Evolutionary conservation across 2,113 vertebrate species (phyloP), one percentile per base, ranked within the genome.

Genomic region (Poecile atricapillus): DNA sequence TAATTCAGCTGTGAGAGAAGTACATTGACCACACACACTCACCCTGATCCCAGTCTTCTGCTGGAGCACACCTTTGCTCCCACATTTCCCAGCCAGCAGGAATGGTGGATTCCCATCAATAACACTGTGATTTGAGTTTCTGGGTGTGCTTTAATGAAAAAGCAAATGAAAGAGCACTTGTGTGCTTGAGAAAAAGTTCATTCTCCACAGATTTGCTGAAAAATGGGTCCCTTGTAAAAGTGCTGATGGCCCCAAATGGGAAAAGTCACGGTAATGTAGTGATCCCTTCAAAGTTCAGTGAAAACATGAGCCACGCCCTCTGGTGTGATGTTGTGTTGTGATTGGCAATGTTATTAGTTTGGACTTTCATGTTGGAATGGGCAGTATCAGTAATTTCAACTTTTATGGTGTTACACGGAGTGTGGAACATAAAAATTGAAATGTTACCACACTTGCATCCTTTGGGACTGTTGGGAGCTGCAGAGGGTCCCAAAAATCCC

Each of bases 401-500:
- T 73, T 73, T 23, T 44, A 30, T 3, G 12, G 7, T 11, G 28
- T 46, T 55, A 20, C 2, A 30, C 47, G 28, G 30, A 33, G 12
- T 7, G 17, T 9, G 10, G 39, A 68, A 56, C 20, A 41, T 55
- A 59, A 91, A 87, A 49, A 55, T 7, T 13, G 11, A 43, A 46
- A 55, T n/a, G 2, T 41, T 41, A 15, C 8, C 0, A 0, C 11
- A 12, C 11, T 89, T 59, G 24, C 20, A 28, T 37, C 63, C 43
- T 59, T 19, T 10, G 0, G 0, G 31, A 23, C 13, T 4, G 1
- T 13, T 8, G 2, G 18, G 62, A 17, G 30, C 21, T 27, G 5
- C 52, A 56, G 20, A 83, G 7, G 7, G 3, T 50, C 43, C 33
- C 28, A 39, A 59, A 50, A 63, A 70, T 28, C 62, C 6, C 9